phyloP scores from a whole-genome alignment of 1,140 invertebrate genomes.

The Pseudoatta argentina region DNA sequence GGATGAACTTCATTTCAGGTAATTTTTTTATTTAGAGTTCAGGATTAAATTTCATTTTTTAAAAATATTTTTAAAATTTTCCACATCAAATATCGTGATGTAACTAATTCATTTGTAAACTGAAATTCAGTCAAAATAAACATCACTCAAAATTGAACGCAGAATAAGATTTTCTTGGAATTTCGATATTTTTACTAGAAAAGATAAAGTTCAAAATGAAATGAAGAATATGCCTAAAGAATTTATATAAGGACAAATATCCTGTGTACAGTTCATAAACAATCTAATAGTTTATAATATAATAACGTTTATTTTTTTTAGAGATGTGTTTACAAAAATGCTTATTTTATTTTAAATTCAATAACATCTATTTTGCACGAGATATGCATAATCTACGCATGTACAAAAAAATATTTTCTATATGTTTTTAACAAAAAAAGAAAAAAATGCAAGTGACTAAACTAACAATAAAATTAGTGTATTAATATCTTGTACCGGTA shows the following conservation, averaged over 20 bases:
- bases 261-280: neutral
- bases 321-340: neutral
- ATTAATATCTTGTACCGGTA: neutral
- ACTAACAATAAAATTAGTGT: neutral
- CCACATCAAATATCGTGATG: neutral
- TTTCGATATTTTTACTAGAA: neutral
- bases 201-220: neutral
- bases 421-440: neutral
- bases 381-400: neutral
- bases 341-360: neutral
- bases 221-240: neutral
- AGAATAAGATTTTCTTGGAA: neutral
- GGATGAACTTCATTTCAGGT: neutral
- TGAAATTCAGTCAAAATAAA: neutral
- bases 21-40: neutral
- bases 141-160: neutral
- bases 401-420: neutral
- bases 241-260: neutral
- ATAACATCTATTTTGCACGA: neutral
- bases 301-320: neutral
- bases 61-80: neutral
- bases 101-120: neutral
- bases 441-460: constrained; percentile 4
- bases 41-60: too few species aligned
- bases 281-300: neutral